Evolutionary conservation across 1,140 invertebrate species (phyloP), one percentile per base, ranked within the genome.

Genomic region (Polypedilum pembai): DNA sequence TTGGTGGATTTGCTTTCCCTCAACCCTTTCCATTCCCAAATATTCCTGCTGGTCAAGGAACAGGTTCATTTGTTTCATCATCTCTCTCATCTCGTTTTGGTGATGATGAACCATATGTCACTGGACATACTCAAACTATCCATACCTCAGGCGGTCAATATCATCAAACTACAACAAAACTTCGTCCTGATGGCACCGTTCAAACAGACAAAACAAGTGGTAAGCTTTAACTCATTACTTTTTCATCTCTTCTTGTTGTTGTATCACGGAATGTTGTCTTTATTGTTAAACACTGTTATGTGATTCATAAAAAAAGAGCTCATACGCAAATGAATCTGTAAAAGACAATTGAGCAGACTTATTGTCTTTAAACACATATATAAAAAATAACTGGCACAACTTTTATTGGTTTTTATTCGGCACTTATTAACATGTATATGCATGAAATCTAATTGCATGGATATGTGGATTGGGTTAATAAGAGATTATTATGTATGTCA

Each of bases 1-100:
- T 69, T 12, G 65, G 65, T 18, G 65, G 65, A 20, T 21, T 69
- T 69, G 65, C 17, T 4, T 69, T 69, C 65, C 45, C 45, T n/a
- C 65, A 69, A 20, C 65, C 65, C 0, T 69, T 12, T 21, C 12
- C 7, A 69, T 69, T 69, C 4, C 65, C 65, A 20, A 69, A 20
- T 69, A 8, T 3, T n/a, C 17, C 17, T 1, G 17, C 4, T n/a
- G n/a, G n/a, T 21, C 65, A 18, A 20, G 65, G 65, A 69, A n/a
- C 17, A 69, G 20, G 65, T 1, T 69, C 65, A 69, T 69, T 69
- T 21, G 65, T 69, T 1, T 18, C 15, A 69, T 20, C 65, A 69
- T 69, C 65, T 10, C 65, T 69, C 18, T 20, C 17, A 18, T 69
- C 65, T 7, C 65, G 65, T 20, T 69, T 69, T 18, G 65, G 65